A percentile compares a stretch with the other conserved stretches of the same genome.
phyloP scores from a whole-genome alignment of 2,113 vertebrate genomes.

The Hepsetus odoe region DNA sequence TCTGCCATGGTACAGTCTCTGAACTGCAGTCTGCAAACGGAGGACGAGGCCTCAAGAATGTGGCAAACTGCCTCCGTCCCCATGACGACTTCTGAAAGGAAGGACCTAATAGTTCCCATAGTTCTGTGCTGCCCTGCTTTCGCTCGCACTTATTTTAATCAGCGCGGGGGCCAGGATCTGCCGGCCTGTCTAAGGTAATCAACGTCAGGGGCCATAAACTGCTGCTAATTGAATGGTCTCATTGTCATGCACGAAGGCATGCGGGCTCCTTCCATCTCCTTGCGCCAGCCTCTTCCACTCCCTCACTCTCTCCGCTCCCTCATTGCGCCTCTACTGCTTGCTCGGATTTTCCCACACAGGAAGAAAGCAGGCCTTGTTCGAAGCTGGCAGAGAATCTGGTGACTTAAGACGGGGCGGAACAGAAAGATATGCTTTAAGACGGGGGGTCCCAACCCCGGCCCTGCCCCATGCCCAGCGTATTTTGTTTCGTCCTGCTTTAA shows the following conservation, averaged over 20 bases:
- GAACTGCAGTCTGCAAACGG: constrained; percentile 56
- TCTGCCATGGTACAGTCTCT: constrained; percentile 11
- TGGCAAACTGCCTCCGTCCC: constrained; percentile 59
- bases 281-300: constrained; percentile 32
- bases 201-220: constrained; percentile 76
- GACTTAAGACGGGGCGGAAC: background rate
- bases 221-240: constrained; percentile 79
- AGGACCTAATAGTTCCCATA: constrained; percentile 64
- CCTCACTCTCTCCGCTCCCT: constrained; percentile 59
- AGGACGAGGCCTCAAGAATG: background rate
- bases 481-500: too few species aligned
- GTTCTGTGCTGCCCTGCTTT: constrained; percentile 53
- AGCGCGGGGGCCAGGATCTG: constrained; percentile 70
- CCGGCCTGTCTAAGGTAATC: constrained; percentile 78
- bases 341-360: constrained; percentile 68
- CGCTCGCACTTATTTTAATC: constrained; percentile 72
- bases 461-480: too few species aligned
- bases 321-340: constrained; percentile 56
- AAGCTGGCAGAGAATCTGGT: constrained; percentile 62
- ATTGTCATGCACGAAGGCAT: constrained; percentile 75
- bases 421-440: constrained; percentile 13
- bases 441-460: background rate
- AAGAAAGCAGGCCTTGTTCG: constrained; percentile 76
- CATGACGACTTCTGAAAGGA: constrained; percentile 33
- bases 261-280: constrained; percentile 52